Evolutionary conservation across 92 coral and sea anemone genomes (phyloP).

Genomic region (Virgularia gustaviana): DNA sequence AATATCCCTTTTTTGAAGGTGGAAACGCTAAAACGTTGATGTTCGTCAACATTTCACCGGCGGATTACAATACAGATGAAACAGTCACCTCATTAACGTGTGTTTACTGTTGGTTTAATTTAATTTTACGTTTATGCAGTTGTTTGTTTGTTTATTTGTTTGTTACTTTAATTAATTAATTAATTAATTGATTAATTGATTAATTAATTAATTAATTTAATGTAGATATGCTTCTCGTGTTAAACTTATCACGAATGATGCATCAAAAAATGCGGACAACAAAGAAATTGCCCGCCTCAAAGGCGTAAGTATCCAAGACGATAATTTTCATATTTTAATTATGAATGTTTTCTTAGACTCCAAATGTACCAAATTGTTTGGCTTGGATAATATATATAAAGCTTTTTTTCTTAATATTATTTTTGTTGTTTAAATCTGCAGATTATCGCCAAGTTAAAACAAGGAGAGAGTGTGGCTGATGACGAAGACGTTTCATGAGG

Average conservation of each 20-base stretch:
- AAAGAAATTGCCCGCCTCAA: slow-evolving; percentile 89
- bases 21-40: slow-evolving; percentile 99
- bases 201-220: neutral
- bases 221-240: slow-evolving; percentile 94
- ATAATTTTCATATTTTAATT: too few species aligned
- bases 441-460: slow-evolving; percentile 88
- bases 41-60: slow-evolving; percentile 98
- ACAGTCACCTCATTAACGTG: slow-evolving; percentile 96
- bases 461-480: slow-evolving; percentile 83
- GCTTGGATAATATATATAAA: neutral
- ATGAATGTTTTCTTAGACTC: too few species aligned
- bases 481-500: slow-evolving; percentile 52
- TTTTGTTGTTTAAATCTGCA: slow-evolving; percentile 37
- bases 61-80: slow-evolving; percentile 98
- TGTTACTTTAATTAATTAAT: too few species aligned
- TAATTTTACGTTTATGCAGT: neutral
- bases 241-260: slow-evolving; percentile 95
- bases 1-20: slow-evolving; percentile 44
- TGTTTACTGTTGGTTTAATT: slow-evolving; percentile 23
- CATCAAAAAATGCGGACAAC: slow-evolving; percentile 91
- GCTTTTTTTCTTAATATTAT: neutral
- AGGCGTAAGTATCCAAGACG: slow-evolving; percentile 63
- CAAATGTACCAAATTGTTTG: neutral
- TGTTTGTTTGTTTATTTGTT: neutral
- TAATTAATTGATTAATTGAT: too few species aligned